These are phyloP conservation scores for Amphiura filiformis DNA, from an alignment of 35 echinoderm and acorn worm species.

Conservation along the genomic window DNA sequence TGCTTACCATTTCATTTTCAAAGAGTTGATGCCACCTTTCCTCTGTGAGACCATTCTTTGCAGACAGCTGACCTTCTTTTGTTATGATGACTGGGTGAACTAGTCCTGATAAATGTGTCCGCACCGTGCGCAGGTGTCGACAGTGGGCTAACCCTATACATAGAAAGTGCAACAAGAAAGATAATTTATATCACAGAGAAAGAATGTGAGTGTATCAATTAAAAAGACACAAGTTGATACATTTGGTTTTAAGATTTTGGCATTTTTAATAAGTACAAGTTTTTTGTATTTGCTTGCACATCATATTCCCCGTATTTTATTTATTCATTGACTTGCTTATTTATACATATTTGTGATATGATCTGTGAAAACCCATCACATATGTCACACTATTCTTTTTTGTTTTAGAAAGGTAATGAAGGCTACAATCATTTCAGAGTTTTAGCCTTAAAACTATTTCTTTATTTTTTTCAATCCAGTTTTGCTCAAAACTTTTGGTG, in stretches of 20 bases:
- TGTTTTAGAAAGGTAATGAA: too few species aligned
- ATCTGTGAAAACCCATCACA: too few species aligned
- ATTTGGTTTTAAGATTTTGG: too few species aligned
- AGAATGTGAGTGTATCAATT: not conserved
- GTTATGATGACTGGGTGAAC: conserved; percentile 80
- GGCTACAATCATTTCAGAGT: too few species aligned
- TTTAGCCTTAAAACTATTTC: too few species aligned
- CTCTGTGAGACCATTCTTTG: conserved; percentile 60
- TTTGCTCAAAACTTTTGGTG: too few species aligned
- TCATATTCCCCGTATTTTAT: not conserved
- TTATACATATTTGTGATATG: too few species aligned
- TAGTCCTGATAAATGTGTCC: conserved; percentile 93
- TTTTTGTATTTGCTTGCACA: not conserved
- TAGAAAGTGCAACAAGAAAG: not conserved
- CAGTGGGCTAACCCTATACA: conserved; percentile 93
- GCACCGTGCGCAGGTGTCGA: conserved; percentile 88
- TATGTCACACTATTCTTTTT: too few species aligned
- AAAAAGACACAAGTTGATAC: too few species aligned
- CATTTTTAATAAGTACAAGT: not conserved
- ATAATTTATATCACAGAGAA: not conserved
- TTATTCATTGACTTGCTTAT: too few species aligned
- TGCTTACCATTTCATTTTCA: conserved; percentile 52
- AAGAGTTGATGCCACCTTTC: conserved; percentile 77
- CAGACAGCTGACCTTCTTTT: conserved; percentile 36
- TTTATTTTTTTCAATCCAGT: too few species aligned